Percentiles rank a stretch among this genome's conserved stretches.
Evolutionary conservation across 2,797 vertebrate species (phyloP).

Genomic region (Tapera naevia): DNA sequence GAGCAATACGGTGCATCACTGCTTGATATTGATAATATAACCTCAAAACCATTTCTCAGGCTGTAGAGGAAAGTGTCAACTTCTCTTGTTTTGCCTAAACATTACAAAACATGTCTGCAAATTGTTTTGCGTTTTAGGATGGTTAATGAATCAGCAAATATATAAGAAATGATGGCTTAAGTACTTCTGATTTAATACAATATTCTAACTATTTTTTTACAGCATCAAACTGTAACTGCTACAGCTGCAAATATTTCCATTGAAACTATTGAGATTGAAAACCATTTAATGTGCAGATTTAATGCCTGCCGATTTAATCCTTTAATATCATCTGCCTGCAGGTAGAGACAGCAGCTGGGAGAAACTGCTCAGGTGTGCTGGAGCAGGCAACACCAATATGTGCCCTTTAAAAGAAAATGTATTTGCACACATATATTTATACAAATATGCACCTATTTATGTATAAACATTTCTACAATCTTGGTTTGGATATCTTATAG

Average conservation of each 20-base stretch:
- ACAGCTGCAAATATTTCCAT: not conserved
- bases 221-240: not conserved
- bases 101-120: not conserved
- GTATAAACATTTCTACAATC: not conserved
- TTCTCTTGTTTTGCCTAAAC: not conserved
- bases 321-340: not conserved
- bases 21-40: not conserved
- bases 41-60: not conserved
- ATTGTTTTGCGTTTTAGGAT: not conserved
- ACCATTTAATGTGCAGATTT: not conserved
- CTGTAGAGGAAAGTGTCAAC: not conserved
- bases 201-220: not conserved
- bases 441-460: not conserved
- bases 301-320: not conserved
- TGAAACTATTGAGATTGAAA: not conserved
- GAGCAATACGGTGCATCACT: not conserved
- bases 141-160: not conserved
- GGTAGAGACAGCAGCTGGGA: not conserved
- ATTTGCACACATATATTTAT: too few relatives aligned
- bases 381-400: not conserved
- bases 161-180: not conserved
- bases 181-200: not conserved
- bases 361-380: not conserved
- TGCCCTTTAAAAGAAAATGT: not conserved
- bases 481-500: not conserved